These are phyloP conservation scores for Crotalus viridis DNA, from an alignment of 2,113 vertebrate species.

Conservation along the genomic window DNA sequence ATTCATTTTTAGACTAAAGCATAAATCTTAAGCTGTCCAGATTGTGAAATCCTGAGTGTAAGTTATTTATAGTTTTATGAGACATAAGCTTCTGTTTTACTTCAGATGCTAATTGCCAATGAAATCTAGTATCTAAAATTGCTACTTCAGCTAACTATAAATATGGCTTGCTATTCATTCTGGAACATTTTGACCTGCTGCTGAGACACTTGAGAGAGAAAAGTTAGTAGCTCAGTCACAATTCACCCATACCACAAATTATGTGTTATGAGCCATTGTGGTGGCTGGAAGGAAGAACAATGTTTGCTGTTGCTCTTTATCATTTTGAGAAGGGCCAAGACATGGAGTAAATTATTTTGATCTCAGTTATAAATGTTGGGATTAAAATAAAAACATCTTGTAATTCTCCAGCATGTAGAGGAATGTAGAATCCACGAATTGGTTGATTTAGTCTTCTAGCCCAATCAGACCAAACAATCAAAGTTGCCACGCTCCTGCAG, in stretches of 20 bases:
- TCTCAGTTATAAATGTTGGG: constrained; percentile 48
- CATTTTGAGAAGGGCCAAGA: constrained; percentile 15
- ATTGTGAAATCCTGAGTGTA: not conserved
- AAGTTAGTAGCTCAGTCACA: not conserved
- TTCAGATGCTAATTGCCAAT: constrained; percentile 28
- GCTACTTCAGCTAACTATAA: constrained; percentile 19
- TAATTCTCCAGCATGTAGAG: not conserved
- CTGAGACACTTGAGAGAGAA: constrained; percentile 37
- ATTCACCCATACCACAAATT: not conserved
- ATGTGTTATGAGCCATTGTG: not conserved
- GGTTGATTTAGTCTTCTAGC: too few relatives aligned
- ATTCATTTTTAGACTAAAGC: not conserved
- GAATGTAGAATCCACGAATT: too few relatives aligned
- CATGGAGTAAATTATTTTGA: constrained; percentile 9
- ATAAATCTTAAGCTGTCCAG: not conserved
- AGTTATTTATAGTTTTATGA: constrained; percentile 42
- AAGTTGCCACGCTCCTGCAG: too few relatives aligned
- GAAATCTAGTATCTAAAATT: constrained; percentile 37
- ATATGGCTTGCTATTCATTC: constrained; percentile 40
- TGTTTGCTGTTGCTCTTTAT: not conserved
- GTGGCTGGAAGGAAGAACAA: not conserved
- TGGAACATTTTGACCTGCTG: constrained; percentile 38
- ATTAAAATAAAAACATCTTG: constrained; percentile 26
- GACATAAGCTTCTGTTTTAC: constrained; percentile 37
- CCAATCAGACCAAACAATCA: too few relatives aligned